Evolutionary conservation across 1,140 invertebrate genomes (phyloP), one percentile per base, ranked within the genome.

Genomic region (Diplogasteroides magnus): DNA sequence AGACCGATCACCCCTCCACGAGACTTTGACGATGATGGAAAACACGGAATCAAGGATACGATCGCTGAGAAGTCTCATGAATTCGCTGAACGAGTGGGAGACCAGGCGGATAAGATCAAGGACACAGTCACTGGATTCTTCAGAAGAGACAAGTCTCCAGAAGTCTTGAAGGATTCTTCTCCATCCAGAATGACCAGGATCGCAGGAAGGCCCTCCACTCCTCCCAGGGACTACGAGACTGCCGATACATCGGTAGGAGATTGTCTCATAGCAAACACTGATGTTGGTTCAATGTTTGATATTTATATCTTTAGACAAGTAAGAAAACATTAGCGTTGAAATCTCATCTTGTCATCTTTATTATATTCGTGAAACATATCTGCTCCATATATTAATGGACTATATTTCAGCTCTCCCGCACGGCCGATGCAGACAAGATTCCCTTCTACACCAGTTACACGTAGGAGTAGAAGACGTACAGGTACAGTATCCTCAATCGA

Each of bases 391-490:
- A 19, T 11, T 19, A 19, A n/a, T n/a, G n/a, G n/a, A 48, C 37
- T 6, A 48, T 19, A 19, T 48, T 19, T 11, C 19, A 6, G 6
- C 6, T 6, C 6, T 6, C 19, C 6, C 6, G 19, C 37, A 19
- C 37, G 37, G 37, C 6, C 6, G 37, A 6, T 11, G 37, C 19
- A 19, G 37, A 48, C 6, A 48, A 48, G 37, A 48, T 19, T 6
- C 37, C 37, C 6, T 48, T 48, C 37, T 48, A 48, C 67, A 68
- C 28, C 32, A 68, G 59, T 68, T 55, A 58, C 60, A 62, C 29
- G 48, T 15, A 68, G 61, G 32, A 64, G n/a, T 11, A 19, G 28
- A 64, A 6, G 23, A 67, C 28, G 37, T 48, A 48, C 19, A 48
- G 37, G 37, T 48, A n/a, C n/a, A n/a, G n/a, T n/a, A n/a, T n/a